phyloP scores from a whole-genome alignment of 2,888 invertebrate species.

The Drosophila kanekoi region DNA sequence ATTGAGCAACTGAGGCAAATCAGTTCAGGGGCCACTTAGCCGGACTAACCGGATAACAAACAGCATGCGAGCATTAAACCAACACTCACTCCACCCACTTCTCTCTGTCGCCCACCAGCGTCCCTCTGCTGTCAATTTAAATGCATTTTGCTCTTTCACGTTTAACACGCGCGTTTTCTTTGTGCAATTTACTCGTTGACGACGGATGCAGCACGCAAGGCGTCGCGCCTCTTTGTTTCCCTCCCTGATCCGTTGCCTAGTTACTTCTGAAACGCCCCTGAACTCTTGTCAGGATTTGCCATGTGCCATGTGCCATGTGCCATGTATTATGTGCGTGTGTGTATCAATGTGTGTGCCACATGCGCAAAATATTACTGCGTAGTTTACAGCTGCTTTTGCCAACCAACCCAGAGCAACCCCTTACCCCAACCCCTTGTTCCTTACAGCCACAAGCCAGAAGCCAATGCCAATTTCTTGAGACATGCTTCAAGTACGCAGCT shows the following conservation, averaged over 20 bases:
- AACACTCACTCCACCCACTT: slow-evolving; percentile 1
- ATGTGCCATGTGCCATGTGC: slow-evolving; percentile 31
- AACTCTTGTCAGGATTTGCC: slow-evolving; percentile 66
- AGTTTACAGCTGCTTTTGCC: slow-evolving; percentile 49
- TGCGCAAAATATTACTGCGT: slow-evolving; percentile 67
- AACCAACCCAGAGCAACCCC: slow-evolving; percentile 10
- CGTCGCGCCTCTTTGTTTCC: background rate
- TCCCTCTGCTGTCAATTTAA: slow-evolving; percentile 25
- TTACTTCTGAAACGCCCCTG: slow-evolving; percentile 58
- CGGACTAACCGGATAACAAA: slow-evolving; percentile 15
- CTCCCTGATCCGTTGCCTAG: slow-evolving; percentile 23
- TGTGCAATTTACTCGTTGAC: slow-evolving; percentile 30
- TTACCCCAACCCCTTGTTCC: background rate
- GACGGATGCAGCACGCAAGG: slow-evolving; percentile 38
- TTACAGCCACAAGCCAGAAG: slow-evolving; percentile 14
- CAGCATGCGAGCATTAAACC: background rate
- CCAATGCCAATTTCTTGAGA: slow-evolving; percentile 64
- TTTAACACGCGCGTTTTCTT: slow-evolving; percentile 60
- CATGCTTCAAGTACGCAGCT: slow-evolving; percentile 64
- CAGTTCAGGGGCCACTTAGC: background rate
- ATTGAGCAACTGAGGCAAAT: background rate
- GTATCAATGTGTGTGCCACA: slow-evolving; percentile 32
- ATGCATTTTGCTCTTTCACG: slow-evolving; percentile 57
- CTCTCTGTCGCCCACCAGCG: background rate
- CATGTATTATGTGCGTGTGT: slow-evolving; percentile 2